Evolutionary conservation across 2,888 invertebrate genomes (phyloP).

Genomic region (Proisotoma minuta): DNA sequence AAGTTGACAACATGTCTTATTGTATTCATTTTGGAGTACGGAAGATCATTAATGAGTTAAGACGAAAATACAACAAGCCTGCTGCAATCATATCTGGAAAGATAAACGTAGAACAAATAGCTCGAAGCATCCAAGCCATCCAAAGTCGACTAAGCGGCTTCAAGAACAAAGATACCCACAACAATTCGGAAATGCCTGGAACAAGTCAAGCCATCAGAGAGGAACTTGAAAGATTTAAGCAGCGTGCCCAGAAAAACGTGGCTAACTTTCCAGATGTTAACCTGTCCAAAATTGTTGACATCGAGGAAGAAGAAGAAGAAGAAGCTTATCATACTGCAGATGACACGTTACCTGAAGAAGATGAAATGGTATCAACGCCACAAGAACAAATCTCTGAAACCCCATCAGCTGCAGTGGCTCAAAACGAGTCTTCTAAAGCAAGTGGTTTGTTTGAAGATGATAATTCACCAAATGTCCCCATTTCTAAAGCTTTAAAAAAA

Average conservation of each 20-base stretch:
- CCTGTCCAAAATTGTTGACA: conserved; percentile 6
- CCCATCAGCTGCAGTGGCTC: not conserved
- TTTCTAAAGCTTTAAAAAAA: not conserved
- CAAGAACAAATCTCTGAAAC: not conserved
- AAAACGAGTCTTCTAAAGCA: not conserved
- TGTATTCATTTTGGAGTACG: conserved; percentile 44
- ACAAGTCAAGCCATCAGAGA: not conserved
- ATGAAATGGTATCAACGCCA: not conserved
- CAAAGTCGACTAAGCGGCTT: not conserved
- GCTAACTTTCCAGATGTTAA: conserved; percentile 13
- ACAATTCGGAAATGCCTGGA: not conserved
- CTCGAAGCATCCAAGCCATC: not conserved
- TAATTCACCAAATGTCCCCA: not conserved
- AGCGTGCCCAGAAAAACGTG: not conserved
- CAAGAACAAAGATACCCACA: no score
- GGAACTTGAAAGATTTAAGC: not conserved
- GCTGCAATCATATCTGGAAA: not conserved
- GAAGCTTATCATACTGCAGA: conserved; percentile 4
- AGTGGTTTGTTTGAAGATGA: conserved; percentile 21
- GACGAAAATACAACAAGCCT: conserved; percentile 2
- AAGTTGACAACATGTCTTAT: conserved; percentile 65
- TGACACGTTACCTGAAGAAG: not conserved
- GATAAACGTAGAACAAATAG: not conserved
- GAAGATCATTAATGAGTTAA: conserved; percentile 19
- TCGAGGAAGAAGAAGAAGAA: conserved; percentile 1